phyloP scores from a whole-genome alignment of 2,888 invertebrate genomes.

The Spicauda simplicius region DNA sequence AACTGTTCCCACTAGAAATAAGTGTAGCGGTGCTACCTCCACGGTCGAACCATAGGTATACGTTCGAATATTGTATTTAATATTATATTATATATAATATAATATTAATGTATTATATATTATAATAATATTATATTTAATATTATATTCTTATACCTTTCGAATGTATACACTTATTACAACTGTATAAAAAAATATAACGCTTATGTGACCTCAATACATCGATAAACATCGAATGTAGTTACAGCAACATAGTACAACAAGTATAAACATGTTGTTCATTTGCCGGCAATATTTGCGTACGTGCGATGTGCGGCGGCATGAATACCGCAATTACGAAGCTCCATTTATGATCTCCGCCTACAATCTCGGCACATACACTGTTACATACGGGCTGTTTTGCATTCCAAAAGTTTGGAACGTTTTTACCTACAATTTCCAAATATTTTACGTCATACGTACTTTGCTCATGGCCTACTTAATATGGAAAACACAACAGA shows the following conservation, averaged over 20 bases:
- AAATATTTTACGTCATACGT: not conserved
- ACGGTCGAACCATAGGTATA: no score
- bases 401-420: constrained; percentile 4
- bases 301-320: not conserved
- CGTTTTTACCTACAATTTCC: not conserved
- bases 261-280: constrained; percentile 3
- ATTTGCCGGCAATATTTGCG: constrained; percentile 1
- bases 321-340: constrained; percentile 19
- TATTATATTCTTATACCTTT: no score
- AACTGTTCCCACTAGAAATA: no score
- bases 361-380: constrained; percentile 8
- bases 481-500: no score
- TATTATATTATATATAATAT: no score
- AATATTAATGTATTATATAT: no score
- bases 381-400: constrained; percentile 1
- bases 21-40: no score
- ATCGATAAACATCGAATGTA: not conserved
- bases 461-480: not conserved
- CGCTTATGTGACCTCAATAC: not conserved
- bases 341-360: constrained; percentile 3
- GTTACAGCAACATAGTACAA: not conserved
- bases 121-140: no score
- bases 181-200: no score
- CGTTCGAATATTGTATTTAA: no score
- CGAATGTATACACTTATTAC: no score